Percentiles rank a stretch among this genome's conserved stretches.
Evolutionary conservation across 2,113 vertebrate genomes (phyloP).

Genomic region (Calyptommatus sinebrachiatus): DNA sequence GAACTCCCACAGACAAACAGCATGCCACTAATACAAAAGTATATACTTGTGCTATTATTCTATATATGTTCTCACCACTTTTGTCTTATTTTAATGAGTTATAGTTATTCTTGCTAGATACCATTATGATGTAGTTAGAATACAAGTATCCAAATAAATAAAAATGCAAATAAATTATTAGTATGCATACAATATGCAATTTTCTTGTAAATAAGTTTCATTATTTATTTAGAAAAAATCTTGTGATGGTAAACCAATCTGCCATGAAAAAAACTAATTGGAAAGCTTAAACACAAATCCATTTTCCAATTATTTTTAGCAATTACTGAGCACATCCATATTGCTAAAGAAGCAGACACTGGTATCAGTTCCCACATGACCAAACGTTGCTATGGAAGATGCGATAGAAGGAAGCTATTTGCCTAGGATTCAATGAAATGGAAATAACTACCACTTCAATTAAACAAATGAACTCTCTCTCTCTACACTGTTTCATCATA

Average conservation of each 20-base stretch:
- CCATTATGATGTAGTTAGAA: no score
- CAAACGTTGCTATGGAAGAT: neutral
- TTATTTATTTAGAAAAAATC: neutral
- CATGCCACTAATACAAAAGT: no score
- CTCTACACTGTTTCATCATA: neutral
- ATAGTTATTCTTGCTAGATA: no score
- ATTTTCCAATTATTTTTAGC: constrained; percentile 6
- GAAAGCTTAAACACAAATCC: constrained; percentile 5
- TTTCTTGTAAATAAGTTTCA: neutral
- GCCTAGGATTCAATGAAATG: neutral
- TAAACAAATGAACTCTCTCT: neutral
- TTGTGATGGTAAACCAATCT: neutral
- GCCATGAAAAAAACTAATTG: neutral
- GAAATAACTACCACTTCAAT: neutral
- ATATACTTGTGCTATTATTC: no score
- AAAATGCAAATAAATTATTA: no score
- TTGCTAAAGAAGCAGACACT: neutral
- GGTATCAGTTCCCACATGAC: neutral
- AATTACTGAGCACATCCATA: neutral
- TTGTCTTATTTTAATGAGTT: no score
- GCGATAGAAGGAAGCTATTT: neutral
- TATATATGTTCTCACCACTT: no score
- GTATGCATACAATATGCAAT: neutral
- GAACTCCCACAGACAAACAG: no score
- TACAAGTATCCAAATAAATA: no score